Evolutionary conservation across 64 coral and sea anemone genomes (phyloP).

Genomic region (Stylophora pistillata): DNA sequence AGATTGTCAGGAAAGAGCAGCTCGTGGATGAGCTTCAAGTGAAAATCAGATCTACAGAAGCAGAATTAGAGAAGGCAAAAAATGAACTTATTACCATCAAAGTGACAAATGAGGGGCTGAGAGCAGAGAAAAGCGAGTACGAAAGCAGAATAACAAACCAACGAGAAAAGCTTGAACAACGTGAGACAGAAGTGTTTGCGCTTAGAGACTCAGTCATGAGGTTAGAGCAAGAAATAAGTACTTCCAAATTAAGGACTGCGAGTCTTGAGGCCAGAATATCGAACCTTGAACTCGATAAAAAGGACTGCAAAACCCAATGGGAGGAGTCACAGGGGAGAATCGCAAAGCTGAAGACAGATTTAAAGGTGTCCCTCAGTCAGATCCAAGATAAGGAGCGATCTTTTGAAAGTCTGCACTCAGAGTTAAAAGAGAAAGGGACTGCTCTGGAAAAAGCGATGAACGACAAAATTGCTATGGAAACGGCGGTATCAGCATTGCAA

Average conservation of each 20-base stretch:
- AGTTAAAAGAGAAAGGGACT: slow-evolving; percentile 53
- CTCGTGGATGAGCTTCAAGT: slow-evolving; percentile 40
- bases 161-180: slow-evolving; percentile 50
- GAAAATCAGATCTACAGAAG: slow-evolving; percentile 46
- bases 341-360: slow-evolving; percentile 48
- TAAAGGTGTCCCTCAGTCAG: slow-evolving; percentile 31
- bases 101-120: slow-evolving; percentile 65
- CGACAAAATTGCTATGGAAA: slow-evolving; percentile 49
- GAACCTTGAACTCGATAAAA: slow-evolving; percentile 42
- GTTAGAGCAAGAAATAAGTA: slow-evolving; percentile 45
- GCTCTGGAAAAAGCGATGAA: slow-evolving; percentile 34
- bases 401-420: slow-evolving; percentile 1
- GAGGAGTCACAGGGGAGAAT: slow-evolving; percentile 33
- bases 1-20: slow-evolving; percentile 58
- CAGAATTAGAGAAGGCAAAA: slow-evolving; percentile 49
- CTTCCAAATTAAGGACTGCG: slow-evolving; percentile 37
- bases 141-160: slow-evolving; percentile 27
- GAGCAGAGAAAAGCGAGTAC: slow-evolving; percentile 55
- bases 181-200: slow-evolving; percentile 55
- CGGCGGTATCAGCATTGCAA: slow-evolving; percentile 3
- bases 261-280: slow-evolving; percentile 45
- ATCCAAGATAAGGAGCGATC: slow-evolving; percentile 49
- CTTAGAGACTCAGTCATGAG: slow-evolving; percentile 33
- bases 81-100: slow-evolving; percentile 29
- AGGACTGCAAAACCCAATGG: slow-evolving; percentile 56